These are phyloP conservation scores for Tetranychus urticae DNA, from an alignment of 1,140 invertebrate genomes.

Conservation along the genomic window DNA sequence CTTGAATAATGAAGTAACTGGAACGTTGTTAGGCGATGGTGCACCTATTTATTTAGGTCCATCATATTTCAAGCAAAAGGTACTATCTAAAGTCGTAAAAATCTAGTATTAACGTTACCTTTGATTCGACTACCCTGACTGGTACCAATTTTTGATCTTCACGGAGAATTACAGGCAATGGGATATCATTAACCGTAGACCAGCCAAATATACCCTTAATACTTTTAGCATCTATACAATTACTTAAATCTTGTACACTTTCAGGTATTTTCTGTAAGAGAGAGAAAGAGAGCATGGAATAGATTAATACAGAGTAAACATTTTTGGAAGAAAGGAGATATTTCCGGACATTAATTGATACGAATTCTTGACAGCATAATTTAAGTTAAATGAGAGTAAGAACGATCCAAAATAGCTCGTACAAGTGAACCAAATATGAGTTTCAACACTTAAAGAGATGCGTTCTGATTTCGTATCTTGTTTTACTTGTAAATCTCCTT, in stretches of 20 bases:
- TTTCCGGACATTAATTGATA: too few relatives aligned
- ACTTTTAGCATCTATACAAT: conserved; percentile 42
- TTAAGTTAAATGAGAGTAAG: neutral
- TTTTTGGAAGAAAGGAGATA: too few relatives aligned
- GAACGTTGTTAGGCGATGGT: neutral
- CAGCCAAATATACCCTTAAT: conserved; percentile 66
- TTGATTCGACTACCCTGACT: conserved; percentile 63
- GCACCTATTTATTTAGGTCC: too few relatives aligned
- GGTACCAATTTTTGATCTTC: conserved; percentile 62
- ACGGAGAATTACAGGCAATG: conserved; percentile 65
- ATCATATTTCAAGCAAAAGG: too few relatives aligned
- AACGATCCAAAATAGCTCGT: neutral
- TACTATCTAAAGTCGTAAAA: neutral
- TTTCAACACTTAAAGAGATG: too few relatives aligned
- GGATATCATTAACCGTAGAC: conserved; percentile 53
- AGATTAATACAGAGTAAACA: too few relatives aligned
- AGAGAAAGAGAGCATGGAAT: too few relatives aligned
- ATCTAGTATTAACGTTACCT: conserved; percentile 13
- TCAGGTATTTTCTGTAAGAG: too few relatives aligned
- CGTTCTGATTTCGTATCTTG: too few relatives aligned
- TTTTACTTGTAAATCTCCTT: too few relatives aligned
- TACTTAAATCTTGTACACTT: neutral
- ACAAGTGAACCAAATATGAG: too few relatives aligned
- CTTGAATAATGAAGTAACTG: too few relatives aligned
- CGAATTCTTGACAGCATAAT: neutral